Base-by-base conservation (phyloP, 2,797 vertebrate genomes). In the Sardinella longiceps region DNA sequence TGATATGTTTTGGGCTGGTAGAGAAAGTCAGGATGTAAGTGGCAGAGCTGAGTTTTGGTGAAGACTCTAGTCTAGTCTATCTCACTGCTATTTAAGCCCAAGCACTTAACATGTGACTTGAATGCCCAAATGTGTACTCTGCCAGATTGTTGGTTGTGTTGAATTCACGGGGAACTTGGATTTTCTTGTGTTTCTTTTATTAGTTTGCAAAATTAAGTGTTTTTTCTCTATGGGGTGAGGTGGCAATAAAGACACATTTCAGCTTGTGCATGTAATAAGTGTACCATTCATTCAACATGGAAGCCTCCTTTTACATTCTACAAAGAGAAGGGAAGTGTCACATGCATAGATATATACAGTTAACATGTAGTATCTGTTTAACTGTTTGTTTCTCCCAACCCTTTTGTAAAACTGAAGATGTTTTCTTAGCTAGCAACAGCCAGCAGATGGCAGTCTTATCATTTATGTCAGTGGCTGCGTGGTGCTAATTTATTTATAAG, bases 401-500 rank as follows among this genome's bases (percentile, higher is more conserved):
- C 11, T 30, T 77, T 77, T 43, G 18, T 20, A 30, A 14, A 77
- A 43, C 7, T 37, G 33, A 74, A 39, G 60, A 0, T 14, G 3
- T 77, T 43, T 23, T 14, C 70, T 39, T 77, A 43, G 18, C 30
- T 37, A 15, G 63, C 15, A 23, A 20, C 7, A 18, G 70, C 70
- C 70, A 77, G 37, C 70, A 77, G 70, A 39, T 77, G 70, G 70
- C 70, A 39, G 15, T 43, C 33, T 43, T 77, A 43, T 43, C 70
- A 20, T 43, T 77, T 77, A 37, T 23, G 5, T 20, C 18, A 1
- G 6, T 43, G 20, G 20, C 33, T 37, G 0, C 23, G 2, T 39
- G 20, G 33, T 1, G 33, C 20, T 77, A 37, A 43, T 39, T 77
- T 77, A 77, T 20, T 43, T 77, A 39, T 77, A 20, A 39, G 18